Conservation (phyloP, 1,140 invertebrate genomes). For the Whitmania pigra region DNA sequence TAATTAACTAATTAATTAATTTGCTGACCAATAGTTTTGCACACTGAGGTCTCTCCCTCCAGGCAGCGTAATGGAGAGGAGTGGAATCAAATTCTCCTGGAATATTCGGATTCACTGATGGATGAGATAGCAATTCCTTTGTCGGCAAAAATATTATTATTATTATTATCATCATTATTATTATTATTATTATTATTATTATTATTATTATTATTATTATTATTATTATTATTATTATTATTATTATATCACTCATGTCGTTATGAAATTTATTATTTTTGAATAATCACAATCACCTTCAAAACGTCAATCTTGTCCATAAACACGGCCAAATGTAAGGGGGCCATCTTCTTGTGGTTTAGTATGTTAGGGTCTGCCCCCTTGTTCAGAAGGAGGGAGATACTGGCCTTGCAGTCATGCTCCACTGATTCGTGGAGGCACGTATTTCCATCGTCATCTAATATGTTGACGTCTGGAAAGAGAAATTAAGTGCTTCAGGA, state of each 20-base stretch:
- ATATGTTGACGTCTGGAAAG: slow-evolving; percentile 59
- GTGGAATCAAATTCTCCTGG: slow-evolving; percentile 65
- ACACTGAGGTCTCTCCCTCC: slow-evolving; percentile 64
- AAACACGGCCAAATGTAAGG: slow-evolving; percentile 64
- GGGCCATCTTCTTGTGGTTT: slow-evolving; percentile 62
- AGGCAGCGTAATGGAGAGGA: slow-evolving; percentile 65
- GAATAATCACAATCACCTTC: slow-evolving; percentile 35
- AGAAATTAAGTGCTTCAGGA: slow-evolving; percentile 30
- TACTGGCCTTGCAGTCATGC: slow-evolving; percentile 54
- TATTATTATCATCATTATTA: background rate
- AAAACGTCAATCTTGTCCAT: slow-evolving; percentile 57
- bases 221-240: too few species aligned
- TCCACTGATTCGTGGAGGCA: slow-evolving; percentile 67
- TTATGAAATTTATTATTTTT: too few species aligned
- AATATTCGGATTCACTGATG: slow-evolving; percentile 55
- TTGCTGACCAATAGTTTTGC: slow-evolving; percentile 60
- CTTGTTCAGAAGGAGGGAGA: slow-evolving; percentile 60
- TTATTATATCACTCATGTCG: too few species aligned
- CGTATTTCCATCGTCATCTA: slow-evolving; percentile 63
- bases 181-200: background rate
- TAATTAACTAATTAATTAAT: too few species aligned
- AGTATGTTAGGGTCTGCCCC: slow-evolving; percentile 55
- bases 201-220: too few species aligned
- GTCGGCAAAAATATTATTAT: background rate
- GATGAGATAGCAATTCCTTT: slow-evolving; percentile 53